Percentiles rank a stretch among this genome's conserved stretches.
phyloP scores from a whole-genome alignment of 2,797 vertebrate species.

The Petrocephalus schoutedeni region DNA sequence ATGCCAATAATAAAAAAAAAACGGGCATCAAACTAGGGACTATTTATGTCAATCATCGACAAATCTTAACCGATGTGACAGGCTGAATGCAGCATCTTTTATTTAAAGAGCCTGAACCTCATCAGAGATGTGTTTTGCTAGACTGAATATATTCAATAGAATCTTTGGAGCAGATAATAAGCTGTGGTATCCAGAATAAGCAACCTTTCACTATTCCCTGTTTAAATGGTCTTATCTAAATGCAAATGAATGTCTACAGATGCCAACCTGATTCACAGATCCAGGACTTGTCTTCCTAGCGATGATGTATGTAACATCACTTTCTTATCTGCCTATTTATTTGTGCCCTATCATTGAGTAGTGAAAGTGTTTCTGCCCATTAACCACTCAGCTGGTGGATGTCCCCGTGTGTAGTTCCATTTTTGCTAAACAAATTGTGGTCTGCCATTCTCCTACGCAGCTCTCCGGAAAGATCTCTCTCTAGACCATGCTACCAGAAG shows the following conservation, averaged over 20 bases:
- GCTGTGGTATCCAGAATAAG: conserved; percentile 15
- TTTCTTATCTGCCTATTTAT: neutral
- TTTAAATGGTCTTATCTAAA: neutral
- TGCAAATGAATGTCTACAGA: neutral
- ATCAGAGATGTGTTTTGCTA: neutral
- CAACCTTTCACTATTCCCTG: conserved; percentile 17
- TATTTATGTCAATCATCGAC: neutral
- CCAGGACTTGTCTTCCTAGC: neutral
- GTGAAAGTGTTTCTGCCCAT: neutral
- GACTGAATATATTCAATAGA: neutral
- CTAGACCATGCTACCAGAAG: neutral
- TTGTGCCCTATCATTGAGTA: neutral
- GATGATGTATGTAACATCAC: neutral
- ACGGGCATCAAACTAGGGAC: neutral
- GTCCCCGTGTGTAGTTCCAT: neutral
- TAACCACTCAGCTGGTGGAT: neutral
- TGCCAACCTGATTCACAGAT: neutral
- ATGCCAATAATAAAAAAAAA: neutral
- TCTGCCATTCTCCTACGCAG: neutral
- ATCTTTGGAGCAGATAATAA: neutral
- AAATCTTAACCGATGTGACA: neutral
- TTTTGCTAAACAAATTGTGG: conserved; percentile 21
- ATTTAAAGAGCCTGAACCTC: neutral
- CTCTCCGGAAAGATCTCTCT: neutral
- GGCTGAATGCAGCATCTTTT: conserved; percentile 4